A percentile compares a stretch with the other conserved stretches of the same genome.
These are phyloP conservation scores for Synanthedon formicaeformis DNA, from an alignment of 2,888 invertebrate species.

Conservation along the genomic window DNA sequence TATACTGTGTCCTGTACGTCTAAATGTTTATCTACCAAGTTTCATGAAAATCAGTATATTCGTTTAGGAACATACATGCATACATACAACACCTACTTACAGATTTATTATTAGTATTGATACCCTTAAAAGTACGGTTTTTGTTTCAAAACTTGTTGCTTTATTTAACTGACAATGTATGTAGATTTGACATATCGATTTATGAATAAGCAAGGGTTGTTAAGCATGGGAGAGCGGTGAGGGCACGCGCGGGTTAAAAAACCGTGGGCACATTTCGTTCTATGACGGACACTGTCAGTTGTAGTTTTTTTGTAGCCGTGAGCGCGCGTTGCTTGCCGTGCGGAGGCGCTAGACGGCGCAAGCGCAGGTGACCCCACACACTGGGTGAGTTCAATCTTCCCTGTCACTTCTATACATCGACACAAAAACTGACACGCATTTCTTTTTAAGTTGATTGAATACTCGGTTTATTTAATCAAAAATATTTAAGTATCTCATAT, in stretches of 20 bases:
- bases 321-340: constrained; percentile 24
- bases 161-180: not conserved
- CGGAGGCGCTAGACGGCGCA: constrained; percentile 5
- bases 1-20: no score
- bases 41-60: no score
- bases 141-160: no score
- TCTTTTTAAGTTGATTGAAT: not conserved
- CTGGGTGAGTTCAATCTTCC: constrained; percentile 17
- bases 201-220: constrained; percentile 64
- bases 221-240: constrained; percentile 23
- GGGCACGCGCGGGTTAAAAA: constrained; percentile 56
- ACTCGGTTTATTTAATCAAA: not conserved
- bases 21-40: no score
- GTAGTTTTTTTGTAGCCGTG: constrained; percentile 36
- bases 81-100: no score
- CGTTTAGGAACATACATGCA: no score
- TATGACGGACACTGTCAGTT: constrained; percentile 33
- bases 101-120: no score
- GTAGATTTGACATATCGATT: constrained; percentile 28
- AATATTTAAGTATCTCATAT: no score
- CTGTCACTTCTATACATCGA: not conserved
- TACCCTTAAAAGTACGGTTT: no score
- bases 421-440: not conserved
- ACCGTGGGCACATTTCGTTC: constrained; percentile 43
- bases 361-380: constrained; percentile 12